Base-by-base conservation (phyloP, 2,888 invertebrate genomes). In the Oscheius sp. region DNA sequence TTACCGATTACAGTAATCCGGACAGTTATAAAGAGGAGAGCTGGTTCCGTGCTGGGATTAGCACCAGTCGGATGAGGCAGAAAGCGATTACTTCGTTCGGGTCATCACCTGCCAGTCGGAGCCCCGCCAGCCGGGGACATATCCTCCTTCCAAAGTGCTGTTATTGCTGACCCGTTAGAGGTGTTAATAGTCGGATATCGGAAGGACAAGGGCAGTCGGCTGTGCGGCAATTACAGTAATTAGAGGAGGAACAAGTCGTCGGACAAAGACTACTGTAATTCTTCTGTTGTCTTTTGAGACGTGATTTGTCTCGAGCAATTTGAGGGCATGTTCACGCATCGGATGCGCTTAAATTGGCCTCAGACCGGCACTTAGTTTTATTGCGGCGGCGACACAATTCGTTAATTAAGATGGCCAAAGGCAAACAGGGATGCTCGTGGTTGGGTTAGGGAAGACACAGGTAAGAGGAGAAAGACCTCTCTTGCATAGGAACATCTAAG, bases 291-390 rank as follows among this genome's bases (percentile, higher is more conserved):
- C 28, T 44, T 44, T n/a, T 44, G 28, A 26, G 14, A 41, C 12
- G 36, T 24, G 33, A 56, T 36, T 56, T 56, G 56, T 56, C 56
- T 56, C 38, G 47, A 20, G 47, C 2, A 14, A 26, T 44, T 44
- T 44, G 20, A 33, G 6, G 33, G 33, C 54, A 17, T 44, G 28
- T 59, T 59, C 41, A 59, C 59, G 59, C 59, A 59, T 59, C 28
- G 59, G 59, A 59, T 59, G 44, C 59, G 59, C 59, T 59, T 59
- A 59, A 59, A 59, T 59, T 59, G 59, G 44, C 59, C 54, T 54
- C 59, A 44, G 59, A 44, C 20, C 20, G 59, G 59, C 59, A 59
- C 59, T 59, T 59, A 59, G 59, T 59, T 59, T 59, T 59, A 59
- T 59, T 59, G 59, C 59, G 22, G 41, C 59, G 24, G 59, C 59